Conservation (phyloP, 2,888 invertebrate genomes). For the Fragum whitleyi region DNA sequence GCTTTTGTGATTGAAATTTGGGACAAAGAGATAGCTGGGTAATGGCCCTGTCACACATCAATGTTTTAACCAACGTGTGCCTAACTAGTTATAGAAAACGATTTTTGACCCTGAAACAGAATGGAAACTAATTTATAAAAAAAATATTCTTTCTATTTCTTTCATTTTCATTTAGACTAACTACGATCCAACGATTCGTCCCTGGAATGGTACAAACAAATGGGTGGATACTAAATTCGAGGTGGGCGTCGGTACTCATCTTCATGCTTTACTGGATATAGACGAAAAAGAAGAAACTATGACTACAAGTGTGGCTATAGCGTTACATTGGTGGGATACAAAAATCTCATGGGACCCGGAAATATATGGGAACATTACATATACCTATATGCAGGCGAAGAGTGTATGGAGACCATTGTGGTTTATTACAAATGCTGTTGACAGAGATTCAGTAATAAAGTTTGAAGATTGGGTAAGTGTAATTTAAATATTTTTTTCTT, state of each 20-base stretch:
- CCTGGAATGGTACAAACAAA: not conserved
- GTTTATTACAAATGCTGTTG: not conserved
- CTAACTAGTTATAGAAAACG: too few relatives aligned
- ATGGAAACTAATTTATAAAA: too few relatives aligned
- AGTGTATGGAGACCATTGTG: slow-evolving; percentile 1
- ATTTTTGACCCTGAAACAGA: too few relatives aligned
- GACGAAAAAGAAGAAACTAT: slow-evolving; percentile 6
- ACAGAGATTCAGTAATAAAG: not conserved
- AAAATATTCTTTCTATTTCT: too few relatives aligned
- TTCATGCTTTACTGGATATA: not conserved
- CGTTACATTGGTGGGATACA: not conserved
- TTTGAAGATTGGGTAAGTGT: slow-evolving; percentile 1
- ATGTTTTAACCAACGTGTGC: too few relatives aligned
- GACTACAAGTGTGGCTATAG: not conserved
- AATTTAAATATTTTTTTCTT: too few relatives aligned
- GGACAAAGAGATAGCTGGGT: too few relatives aligned
- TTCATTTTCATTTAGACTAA: not conserved
- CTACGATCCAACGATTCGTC: not conserved
- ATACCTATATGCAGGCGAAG: not conserved
- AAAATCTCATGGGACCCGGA: not conserved
- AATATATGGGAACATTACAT: not conserved
- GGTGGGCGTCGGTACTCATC: not conserved
- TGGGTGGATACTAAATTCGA: not conserved
- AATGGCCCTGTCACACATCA: too few relatives aligned
- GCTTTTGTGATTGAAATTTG: too few relatives aligned